These are phyloP conservation scores for Chanos chanos DNA, from an alignment of 2,797 vertebrate species.

Conservation along the genomic window DNA sequence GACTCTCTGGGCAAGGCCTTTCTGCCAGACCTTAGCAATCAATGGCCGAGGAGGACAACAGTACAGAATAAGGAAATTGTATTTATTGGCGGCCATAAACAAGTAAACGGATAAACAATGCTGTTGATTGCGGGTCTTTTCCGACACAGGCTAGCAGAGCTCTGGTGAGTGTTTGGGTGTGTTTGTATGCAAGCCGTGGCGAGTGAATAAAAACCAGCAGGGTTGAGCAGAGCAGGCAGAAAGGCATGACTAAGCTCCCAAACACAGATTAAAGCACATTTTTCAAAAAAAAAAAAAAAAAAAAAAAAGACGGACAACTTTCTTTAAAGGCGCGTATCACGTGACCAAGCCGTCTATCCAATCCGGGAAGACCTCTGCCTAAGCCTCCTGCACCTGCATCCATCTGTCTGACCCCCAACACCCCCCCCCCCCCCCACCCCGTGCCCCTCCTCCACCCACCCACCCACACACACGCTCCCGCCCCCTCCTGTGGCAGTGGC, in stretches of 20 bases:
- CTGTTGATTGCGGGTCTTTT: not conserved
- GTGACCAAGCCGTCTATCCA: not conserved
- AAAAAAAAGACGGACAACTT: slow-evolving; percentile 27
- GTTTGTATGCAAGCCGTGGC: slow-evolving; percentile 29
- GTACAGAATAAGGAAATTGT: too few species aligned
- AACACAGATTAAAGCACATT: slow-evolving; percentile 42
- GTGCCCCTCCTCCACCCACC: not conserved
- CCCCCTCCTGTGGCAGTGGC: not conserved
- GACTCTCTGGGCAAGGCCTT: too few species aligned
- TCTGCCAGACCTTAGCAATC: too few species aligned
- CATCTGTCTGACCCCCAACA: slow-evolving; percentile 6
- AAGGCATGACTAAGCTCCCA: slow-evolving; percentile 43
- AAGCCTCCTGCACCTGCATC: slow-evolving; percentile 24
- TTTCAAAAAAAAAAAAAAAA: too few species aligned
- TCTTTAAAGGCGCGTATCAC: slow-evolving; percentile 15
- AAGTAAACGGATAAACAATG: too few species aligned
- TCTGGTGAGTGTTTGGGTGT: not conserved
- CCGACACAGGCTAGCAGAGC: not conserved
- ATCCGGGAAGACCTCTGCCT: slow-evolving; percentile 11
- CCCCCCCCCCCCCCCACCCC: not conserved
- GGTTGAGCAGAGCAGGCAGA: slow-evolving; percentile 6
- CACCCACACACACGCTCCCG: not conserved
- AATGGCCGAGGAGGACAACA: too few species aligned
- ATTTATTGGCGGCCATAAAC: too few species aligned
- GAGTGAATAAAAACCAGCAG: slow-evolving; percentile 24